Evolutionary conservation across 1,140 invertebrate species (phyloP), one percentile per base, ranked within the genome.

Genomic region (Plodia interpunctella): DNA sequence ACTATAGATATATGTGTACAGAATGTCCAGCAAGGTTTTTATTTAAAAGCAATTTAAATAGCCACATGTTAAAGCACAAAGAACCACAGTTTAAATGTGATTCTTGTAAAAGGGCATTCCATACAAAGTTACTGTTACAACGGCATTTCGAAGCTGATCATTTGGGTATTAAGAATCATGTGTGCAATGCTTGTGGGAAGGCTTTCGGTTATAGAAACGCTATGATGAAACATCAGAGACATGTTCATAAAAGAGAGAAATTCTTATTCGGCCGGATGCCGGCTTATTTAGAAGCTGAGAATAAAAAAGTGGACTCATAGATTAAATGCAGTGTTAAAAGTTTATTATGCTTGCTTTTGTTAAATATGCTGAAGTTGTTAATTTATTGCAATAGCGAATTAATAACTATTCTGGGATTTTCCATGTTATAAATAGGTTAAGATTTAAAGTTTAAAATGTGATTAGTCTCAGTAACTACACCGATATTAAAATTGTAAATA

Each of bases 1-100:
- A 88, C 70, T 90, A 86, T 53, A 80, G 85, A 28, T 92, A 91
- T 55, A 80, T 83, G 79, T 92, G 91, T 67, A 87, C 90, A 25
- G 79, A 90, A 74, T 92, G 91, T 60, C 82, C 83, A 0, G 90
- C 90, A 35, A 68, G 83, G 50, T 92, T 91, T 60, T 68, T 90
- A 5, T 90, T 90, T 60, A 90, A 88, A 59, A 90, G 90, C 57
- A 91, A 91, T 68, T 72, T 92, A 20, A 90, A 91, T 13, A 84
- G 82, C 54, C 91, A 92, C 58, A 73, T 80, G 65, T 68, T 82
- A 8, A 87, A 82, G 59, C 86, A 88, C 55, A 87, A 85, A 65
- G 83, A 83, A 49, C 78, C 75, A 18, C 72, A 85, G 52, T 72
- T 73, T 11, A 83, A 84, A 65, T 88, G 86, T 77, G 75, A 87